Conservation (phyloP, 1,140 invertebrate species). For the Papilio helenus region DNA sequence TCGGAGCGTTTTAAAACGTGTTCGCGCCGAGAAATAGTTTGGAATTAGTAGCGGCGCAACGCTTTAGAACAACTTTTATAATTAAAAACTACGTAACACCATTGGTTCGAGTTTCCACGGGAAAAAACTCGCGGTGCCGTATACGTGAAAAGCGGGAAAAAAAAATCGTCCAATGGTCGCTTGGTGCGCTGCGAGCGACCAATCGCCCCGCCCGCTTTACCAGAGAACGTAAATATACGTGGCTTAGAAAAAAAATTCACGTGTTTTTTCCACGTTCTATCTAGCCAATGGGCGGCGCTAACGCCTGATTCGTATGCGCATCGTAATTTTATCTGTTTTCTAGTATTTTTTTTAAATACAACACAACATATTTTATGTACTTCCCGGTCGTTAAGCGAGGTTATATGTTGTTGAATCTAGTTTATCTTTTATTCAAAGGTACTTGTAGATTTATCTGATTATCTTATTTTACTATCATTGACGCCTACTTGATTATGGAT, state of each 20-base stretch:
- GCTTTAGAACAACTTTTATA: conserved; percentile 73
- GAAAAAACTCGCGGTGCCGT: conserved; percentile 70
- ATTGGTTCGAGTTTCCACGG: conserved; percentile 76
- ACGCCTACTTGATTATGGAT: conserved; percentile 21
- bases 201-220: conserved; percentile 53
- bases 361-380: conserved; percentile 24
- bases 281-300: conserved; percentile 66
- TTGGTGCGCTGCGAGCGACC: conserved; percentile 53
- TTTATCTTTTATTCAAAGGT: conserved; percentile 38
- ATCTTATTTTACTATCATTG: conserved; percentile 31
- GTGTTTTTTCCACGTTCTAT: conserved; percentile 76
- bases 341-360: conserved; percentile 46
- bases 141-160: conserved; percentile 80
- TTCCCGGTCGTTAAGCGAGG: conserved; percentile 38
- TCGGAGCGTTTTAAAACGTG: conserved; percentile 63
- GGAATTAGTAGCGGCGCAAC: conserved; percentile 47
- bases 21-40: conserved; percentile 56
- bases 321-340: conserved; percentile 64
- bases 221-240: conserved; percentile 76
- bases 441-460: conserved; percentile 33
- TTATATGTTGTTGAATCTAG: conserved; percentile 43
- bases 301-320: conserved; percentile 58
- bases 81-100: conserved; percentile 75
- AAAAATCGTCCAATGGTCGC: conserved; percentile 74
- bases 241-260: conserved; percentile 78